Base-by-base conservation (phyloP, 2,888 invertebrate species). In the Lucinisca nassula region DNA sequence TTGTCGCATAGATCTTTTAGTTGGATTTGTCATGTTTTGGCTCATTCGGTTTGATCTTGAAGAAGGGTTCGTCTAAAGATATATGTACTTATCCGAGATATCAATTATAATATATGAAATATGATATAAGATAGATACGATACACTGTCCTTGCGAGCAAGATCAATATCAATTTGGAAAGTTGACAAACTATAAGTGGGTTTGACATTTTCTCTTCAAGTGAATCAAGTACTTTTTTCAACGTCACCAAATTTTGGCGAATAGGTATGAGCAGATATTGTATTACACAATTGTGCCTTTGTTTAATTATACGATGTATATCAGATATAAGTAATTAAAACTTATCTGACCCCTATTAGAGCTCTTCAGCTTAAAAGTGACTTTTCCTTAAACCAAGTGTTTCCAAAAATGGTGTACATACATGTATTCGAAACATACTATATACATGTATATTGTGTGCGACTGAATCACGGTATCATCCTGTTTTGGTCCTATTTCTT, bases 241-340 rank as follows among this genome's bases (percentile, higher is more conserved):
- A 67, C 67, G 67, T 67, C 67, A 67, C 17, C 35, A 67, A 35
- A 10, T 35, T 67, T 35, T 67, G 24, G 24, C 67, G 67, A 67
- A 67, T 35, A 35, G 67, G 67, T 67, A 32, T 14, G 2, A 10
- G 61, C 10, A 61, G 51, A 51, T 51, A 24, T 61, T 30, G 30
- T 61, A 14, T 35, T 67, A 67, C 67, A 67, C 67, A 67, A 67
- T 67, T 17, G 67, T 21, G 32, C 1, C 67, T 35, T 67, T 67
- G 67, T 67, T 35, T 12, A 35, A 30, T n/a, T 67, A 32, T 10
- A 35, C 17, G 1, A 24, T 67, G 67, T 67, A 67, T 4, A 32
- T 67, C 17, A 35, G 35, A 67, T 35, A 67, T 67, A 67, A 67
- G 67, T 67, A 35, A 35, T 67, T 67, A 67, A 67, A 67, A 67